Evolutionary conservation across 2,113 vertebrate genomes (phyloP).

Genomic region (Anseranas semipalmata): DNA sequence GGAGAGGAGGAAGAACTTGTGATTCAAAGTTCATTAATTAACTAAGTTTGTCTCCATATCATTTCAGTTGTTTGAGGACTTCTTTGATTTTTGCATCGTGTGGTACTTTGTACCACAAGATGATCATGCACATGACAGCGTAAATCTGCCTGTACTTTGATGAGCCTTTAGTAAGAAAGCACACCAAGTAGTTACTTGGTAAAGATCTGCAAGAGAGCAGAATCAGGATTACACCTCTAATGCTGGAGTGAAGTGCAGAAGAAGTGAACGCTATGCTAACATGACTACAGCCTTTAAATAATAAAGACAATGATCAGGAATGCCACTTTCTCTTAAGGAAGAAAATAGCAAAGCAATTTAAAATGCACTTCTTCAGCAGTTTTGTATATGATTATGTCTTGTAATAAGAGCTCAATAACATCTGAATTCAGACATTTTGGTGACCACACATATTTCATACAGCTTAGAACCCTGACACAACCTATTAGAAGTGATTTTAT

Average conservation of each 20-base stretch:
- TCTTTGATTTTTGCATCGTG: not conserved
- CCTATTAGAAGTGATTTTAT: not conserved
- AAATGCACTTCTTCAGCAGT: slow-evolving; percentile 37
- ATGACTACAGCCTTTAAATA: not conserved
- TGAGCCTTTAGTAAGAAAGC: not conserved
- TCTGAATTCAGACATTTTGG: slow-evolving; percentile 5
- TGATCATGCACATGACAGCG: not conserved
- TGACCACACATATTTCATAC: slow-evolving; percentile 2
- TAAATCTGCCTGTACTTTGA: not conserved
- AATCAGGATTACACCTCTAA: not conserved
- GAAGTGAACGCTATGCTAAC: not conserved
- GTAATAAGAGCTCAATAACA: slow-evolving; percentile 1
- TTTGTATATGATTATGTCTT: slow-evolving; percentile 15
- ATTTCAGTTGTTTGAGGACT: not conserved
- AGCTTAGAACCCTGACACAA: not conserved
- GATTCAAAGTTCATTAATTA: not conserved
- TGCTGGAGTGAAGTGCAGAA: not conserved
- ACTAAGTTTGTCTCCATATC: not conserved
- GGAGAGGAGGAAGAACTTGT: not conserved
- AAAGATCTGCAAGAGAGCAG: not conserved
- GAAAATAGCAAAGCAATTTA: slow-evolving; percentile 40
- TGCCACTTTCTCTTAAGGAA: not conserved
- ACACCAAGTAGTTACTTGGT: not conserved
- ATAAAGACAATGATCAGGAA: slow-evolving; percentile 15
- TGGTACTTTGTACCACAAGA: not conserved